Evolutionary conservation across 1,140 invertebrate species (phyloP).

Genomic region (Ericerus pela): DNA sequence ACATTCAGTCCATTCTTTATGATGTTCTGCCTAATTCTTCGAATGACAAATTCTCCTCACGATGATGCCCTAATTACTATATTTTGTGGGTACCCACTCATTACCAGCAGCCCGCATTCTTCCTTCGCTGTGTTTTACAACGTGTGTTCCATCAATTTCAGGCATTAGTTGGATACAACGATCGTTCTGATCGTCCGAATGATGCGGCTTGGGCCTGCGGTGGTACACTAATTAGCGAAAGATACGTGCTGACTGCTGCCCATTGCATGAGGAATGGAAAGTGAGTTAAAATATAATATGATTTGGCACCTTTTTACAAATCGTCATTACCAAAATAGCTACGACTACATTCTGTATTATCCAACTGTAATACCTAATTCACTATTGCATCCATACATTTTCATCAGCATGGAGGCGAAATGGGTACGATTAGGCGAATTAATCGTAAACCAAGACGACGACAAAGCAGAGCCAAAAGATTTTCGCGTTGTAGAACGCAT

Average conservation of each 20-base stretch:
- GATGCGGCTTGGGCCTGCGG: slow-evolving; percentile 29
- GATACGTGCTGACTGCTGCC: slow-evolving; percentile 35
- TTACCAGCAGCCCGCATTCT: too few species aligned
- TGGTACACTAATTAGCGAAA: slow-evolving; percentile 34
- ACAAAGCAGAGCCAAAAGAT: slow-evolving; percentile 22
- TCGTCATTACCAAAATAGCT: too few species aligned
- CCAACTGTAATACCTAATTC: too few species aligned
- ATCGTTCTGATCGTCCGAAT: not conserved
- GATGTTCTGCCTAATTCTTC: too few species aligned
- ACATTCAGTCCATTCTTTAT: too few species aligned
- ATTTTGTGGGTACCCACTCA: too few species aligned
- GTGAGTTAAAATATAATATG: slow-evolving; percentile 17
- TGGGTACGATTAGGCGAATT: slow-evolving; percentile 26
- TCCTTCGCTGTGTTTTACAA: too few species aligned
- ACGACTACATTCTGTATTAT: too few species aligned
- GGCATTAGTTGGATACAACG: slow-evolving; percentile 25
- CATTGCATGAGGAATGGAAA: slow-evolving; percentile 29
- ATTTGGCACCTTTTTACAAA: not conserved
- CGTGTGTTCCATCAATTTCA: too few species aligned
- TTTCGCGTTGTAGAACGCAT: slow-evolving; percentile 18
- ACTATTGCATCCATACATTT: not conserved
- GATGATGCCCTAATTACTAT: too few species aligned
- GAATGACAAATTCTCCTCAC: too few species aligned
- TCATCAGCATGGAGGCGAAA: slow-evolving; percentile 18
- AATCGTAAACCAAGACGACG: slow-evolving; percentile 19